Evolutionary conservation across 2,888 invertebrate genomes (phyloP).

Genomic region (Dasysyrphus albostriatus): DNA sequence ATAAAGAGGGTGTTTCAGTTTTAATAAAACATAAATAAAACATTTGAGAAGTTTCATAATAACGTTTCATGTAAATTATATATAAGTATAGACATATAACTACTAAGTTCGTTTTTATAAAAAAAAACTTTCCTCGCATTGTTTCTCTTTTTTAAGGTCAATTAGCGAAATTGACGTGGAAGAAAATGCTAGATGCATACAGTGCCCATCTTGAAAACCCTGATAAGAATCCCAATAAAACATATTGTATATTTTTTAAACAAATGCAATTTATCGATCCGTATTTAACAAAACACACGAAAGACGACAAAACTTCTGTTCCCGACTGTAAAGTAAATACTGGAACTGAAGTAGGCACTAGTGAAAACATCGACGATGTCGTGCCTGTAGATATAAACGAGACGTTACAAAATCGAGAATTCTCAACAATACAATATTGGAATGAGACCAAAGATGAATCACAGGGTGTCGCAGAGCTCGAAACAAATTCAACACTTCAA

Average conservation of each 20-base stretch:
- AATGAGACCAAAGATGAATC: conserved; percentile 19
- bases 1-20: conserved; percentile 7
- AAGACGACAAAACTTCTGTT: background rate
- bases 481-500: background rate
- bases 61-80: too few species aligned
- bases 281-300: conserved; percentile 16
- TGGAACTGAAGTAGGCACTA: background rate
- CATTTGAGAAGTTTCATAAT: background rate
- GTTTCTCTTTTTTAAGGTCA: conserved; percentile 6
- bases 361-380: background rate
- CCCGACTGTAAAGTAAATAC: background rate
- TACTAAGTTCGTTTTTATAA: too few species aligned
- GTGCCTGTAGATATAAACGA: background rate
- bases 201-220: conserved; percentile 23
- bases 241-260: conserved; percentile 12
- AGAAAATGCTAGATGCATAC: conserved; percentile 43
- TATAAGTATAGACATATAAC: too few species aligned
- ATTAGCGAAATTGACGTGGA: conserved; percentile 46
- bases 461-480: background rate
- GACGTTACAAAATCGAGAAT: conserved; percentile 14
- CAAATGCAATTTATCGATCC: conserved; percentile 53
- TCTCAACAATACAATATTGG: conserved; percentile 58
- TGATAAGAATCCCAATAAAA: background rate
- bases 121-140: background rate
- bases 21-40: background rate